phyloP scores from a whole-genome alignment of 2,888 invertebrate genomes.

The Oscheius onirici region DNA sequence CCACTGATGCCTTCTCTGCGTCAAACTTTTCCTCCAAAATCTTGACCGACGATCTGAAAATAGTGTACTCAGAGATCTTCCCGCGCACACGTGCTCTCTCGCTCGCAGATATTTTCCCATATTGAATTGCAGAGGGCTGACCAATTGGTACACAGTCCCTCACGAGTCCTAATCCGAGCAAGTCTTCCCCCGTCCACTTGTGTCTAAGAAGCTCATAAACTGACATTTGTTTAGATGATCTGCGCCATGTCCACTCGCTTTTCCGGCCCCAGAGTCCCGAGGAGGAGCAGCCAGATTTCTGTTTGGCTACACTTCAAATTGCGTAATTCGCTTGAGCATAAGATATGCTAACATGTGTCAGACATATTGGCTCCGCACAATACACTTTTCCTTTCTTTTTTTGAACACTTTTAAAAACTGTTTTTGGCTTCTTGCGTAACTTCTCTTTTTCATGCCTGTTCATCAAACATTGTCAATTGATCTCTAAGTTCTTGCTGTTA shows the following conservation, averaged over 20 bases:
- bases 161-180: slow-evolving; percentile 1
- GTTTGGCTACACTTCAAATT: slow-evolving; percentile 28
- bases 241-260: slow-evolving; percentile 11
- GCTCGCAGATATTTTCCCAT: slow-evolving; percentile 26
- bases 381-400: background rate
- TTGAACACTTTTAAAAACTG: background rate
- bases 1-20: background rate
- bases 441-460: too few relatives aligned
- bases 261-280: background rate
- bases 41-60: too few relatives aligned
- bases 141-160: background rate
- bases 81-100: background rate
- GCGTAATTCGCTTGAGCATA: slow-evolving; percentile 30
- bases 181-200: background rate
- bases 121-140: slow-evolving; percentile 26
- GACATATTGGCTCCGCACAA: background rate
- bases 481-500: too few relatives aligned
- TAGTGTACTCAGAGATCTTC: background rate
- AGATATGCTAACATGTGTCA: slow-evolving; percentile 29
- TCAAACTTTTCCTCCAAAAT: too few relatives aligned
- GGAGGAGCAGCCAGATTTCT: slow-evolving; percentile 7
- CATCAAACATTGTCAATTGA: too few relatives aligned
- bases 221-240: background rate
- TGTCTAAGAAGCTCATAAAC: background rate
- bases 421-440: too few relatives aligned